Evolutionary conservation across 2,113 vertebrate genomes (phyloP), one percentile per base, ranked within the genome.

Genomic region (Daubentonia madagascariensis): DNA sequence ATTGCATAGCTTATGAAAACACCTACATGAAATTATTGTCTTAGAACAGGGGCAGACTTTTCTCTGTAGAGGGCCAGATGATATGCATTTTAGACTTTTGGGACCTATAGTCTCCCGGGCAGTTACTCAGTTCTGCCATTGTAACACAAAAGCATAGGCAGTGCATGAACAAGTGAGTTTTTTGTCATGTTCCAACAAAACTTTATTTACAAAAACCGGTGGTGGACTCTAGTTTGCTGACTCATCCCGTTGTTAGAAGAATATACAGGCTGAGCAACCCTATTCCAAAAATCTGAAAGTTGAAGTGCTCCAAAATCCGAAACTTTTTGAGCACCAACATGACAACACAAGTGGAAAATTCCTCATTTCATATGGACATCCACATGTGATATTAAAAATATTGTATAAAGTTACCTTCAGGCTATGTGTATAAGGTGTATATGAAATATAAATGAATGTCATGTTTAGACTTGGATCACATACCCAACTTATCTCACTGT

Each of bases 61-160:
- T n/a, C 20, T 30, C 28, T 32, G 76, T 22, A 4, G 13, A 45
- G 70, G 30, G 18, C 48, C 43, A 7, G 18, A 16, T 2, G 1
- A 40, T 2, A 0, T 1, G 0, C 12, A 2, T 30, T 37, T 76
- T 16, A 32, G 48, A 40, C 48, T 30, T 18, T 4, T 30, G 40
- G 52, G 59, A 25, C 68, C 68, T 3, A 0, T 1, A 1, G 52
- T 23, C 18, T 28, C 32, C 17, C 1, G 14, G 11, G 23, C 23
- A n/a, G 11, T 8, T 0, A 1, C 63, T 37, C 8, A 8, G 2
- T 23, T 37, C 79, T 50, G 75, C 50, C 13, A 0, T 35, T 7
- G 59, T 3, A 2, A 43, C 3, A 0, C 14, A 54, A 32, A 23
- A 52, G 12, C 67, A 20, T 14, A 2, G 80, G 30, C 32, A 25